phyloP scores from a whole-genome alignment of 2,888 invertebrate species.

The Agriotes lineatus region DNA sequence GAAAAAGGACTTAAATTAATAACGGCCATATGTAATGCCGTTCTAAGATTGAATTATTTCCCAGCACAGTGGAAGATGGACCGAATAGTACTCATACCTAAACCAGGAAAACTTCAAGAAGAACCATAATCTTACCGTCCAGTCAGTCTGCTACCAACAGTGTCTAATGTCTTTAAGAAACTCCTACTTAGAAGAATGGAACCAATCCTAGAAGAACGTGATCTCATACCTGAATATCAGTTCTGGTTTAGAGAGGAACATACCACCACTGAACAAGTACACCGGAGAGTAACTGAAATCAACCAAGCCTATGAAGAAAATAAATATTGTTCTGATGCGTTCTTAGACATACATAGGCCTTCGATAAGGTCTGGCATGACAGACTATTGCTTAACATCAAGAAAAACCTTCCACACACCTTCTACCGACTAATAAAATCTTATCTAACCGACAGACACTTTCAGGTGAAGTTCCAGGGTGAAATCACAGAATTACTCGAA shows the following conservation, averaged over 20 bases:
- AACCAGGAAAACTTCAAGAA: not conserved
- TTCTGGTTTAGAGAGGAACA: constrained; percentile 37
- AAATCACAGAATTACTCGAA: constrained; percentile 28
- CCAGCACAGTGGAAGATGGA: not conserved
- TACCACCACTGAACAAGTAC: constrained; percentile 44
- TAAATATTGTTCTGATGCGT: constrained; percentile 47
- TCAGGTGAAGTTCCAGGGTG: constrained; percentile 13
- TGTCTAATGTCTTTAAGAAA: not conserved
- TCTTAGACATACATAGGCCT: constrained; percentile 49
- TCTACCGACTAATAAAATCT: constrained; percentile 24
- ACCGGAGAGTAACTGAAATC: constrained; percentile 41
- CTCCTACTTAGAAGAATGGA: not conserved
- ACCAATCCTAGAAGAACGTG: not conserved
- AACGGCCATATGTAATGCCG: not conserved
- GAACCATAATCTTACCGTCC: not conserved
- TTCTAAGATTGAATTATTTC: constrained; percentile 6
- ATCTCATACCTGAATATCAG: constrained; percentile 6
- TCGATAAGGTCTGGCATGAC: constrained; percentile 50
- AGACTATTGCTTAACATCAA: constrained; percentile 32
- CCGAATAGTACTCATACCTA: no score
- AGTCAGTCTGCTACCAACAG: not conserved
- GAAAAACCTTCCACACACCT: constrained; percentile 1
- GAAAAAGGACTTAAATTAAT: not conserved
- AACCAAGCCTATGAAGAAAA: constrained; percentile 35
- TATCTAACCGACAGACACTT: constrained; percentile 37